Conservation (phyloP, 1,140 invertebrate genomes). For the Melitaea cinxia region DNA sequence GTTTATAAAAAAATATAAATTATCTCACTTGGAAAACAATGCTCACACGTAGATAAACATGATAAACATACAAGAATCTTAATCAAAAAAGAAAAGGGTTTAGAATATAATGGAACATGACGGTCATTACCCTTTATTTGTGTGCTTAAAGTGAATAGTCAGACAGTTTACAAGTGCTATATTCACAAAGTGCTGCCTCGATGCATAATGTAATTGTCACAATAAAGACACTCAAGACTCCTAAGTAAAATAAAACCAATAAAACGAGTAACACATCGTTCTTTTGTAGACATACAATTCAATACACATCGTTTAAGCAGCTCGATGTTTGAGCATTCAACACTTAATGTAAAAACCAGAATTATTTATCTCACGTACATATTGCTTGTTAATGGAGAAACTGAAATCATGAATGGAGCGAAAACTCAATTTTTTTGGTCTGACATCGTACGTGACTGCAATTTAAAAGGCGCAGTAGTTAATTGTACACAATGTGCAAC, state of each 20-base stretch:
- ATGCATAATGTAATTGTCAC: conserved; percentile 59
- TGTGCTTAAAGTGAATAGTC: conserved; percentile 38
- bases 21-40: conserved; percentile 21
- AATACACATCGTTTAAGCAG: conserved; percentile 53
- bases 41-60: conserved; percentile 10
- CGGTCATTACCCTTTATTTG: conserved; percentile 39
- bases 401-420: conserved; percentile 33
- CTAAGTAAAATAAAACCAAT: conserved; percentile 69
- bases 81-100: conserved; percentile 38
- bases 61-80: conserved; percentile 34
- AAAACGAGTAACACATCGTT: conserved; percentile 56
- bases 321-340: conserved; percentile 38
- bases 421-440: conserved; percentile 38
- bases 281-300: conserved; percentile 67
- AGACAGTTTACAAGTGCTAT: conserved; percentile 31
- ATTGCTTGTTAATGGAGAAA: conserved; percentile 33
- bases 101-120: conserved; percentile 36
- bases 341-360: conserved; percentile 15
- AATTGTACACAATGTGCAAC: conserved; percentile 37
- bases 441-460: conserved; percentile 33
- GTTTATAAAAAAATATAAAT: conserved; percentile 1
- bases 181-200: conserved; percentile 40
- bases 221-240: conserved; percentile 66
- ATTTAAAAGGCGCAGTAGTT: conserved; percentile 36
- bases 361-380: conserved; percentile 37